Conservation (phyloP, 2,113 vertebrate species). For the Poeciliopsis occidentalis region DNA sequence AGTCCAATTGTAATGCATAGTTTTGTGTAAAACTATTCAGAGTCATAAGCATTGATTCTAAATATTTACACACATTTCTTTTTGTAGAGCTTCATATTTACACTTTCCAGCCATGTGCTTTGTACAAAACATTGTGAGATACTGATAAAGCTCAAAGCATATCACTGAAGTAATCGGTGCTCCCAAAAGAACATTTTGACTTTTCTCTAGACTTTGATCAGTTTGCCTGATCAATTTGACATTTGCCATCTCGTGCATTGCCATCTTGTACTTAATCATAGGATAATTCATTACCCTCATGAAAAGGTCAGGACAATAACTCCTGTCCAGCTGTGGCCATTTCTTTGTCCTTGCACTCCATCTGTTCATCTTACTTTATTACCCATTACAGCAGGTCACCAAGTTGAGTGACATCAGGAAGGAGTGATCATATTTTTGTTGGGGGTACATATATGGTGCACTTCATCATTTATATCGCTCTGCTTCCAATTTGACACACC, state of each 20-base stretch:
- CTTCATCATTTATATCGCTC: constrained; percentile 13
- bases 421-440: neutral
- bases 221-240: constrained; percentile 18
- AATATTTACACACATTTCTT: too few species aligned
- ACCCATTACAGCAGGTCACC: neutral
- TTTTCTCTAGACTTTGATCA: neutral
- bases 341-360: constrained; percentile 29
- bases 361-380: constrained; percentile 25
- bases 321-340: constrained; percentile 41
- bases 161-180: too few species aligned
- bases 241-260: constrained; percentile 40
- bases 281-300: neutral
- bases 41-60: too few species aligned
- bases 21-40: too few species aligned
- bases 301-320: constrained; percentile 55
- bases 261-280: neutral
- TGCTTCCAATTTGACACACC: neutral
- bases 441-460: neutral
- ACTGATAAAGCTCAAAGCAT: too few species aligned
- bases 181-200: too few species aligned
- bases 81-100: too few species aligned
- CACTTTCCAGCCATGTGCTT: too few species aligned
- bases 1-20: neutral
- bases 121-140: too few species aligned
- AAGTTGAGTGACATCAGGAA: neutral